Conservation (phyloP, 2,797 vertebrate genomes). For the Falco peregrinus region DNA sequence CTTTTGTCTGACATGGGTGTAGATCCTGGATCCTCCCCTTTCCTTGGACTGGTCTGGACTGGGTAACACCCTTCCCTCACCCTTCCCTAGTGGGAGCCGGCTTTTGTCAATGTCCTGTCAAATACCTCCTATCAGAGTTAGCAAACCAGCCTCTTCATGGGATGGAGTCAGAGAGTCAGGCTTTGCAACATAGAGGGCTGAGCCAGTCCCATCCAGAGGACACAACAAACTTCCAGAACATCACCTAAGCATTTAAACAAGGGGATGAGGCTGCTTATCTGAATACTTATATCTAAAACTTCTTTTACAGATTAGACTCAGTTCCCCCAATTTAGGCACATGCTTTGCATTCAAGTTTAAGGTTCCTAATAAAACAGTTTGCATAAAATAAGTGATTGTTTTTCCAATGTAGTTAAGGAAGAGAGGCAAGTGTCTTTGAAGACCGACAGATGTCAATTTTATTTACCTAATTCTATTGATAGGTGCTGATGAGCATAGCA, state of each 20-base stretch:
- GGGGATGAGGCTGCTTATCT: not conserved
- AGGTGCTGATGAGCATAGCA: accelerated
- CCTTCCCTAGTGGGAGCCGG: not conserved
- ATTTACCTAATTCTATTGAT: not conserved
- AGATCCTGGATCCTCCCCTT: not conserved
- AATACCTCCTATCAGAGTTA: not conserved
- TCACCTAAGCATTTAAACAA: not conserved
- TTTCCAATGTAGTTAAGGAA: not conserved
- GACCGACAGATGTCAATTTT: not conserved
- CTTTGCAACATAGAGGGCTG: not conserved
- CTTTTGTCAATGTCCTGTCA: not conserved
- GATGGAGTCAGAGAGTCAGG: too few species aligned
- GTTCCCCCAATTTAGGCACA: not conserved
- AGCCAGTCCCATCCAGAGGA: not conserved
- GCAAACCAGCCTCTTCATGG: not conserved
- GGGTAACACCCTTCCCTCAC: not conserved
- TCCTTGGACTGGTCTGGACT: not conserved
- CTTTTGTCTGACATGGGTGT: not conserved
- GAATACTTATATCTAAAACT: not conserved
- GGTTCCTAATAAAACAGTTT: not conserved
- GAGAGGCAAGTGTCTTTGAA: not conserved
- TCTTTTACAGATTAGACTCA: not conserved
- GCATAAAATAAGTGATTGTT: not conserved
- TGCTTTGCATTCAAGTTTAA: not conserved
- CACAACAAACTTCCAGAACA: not conserved